These are phyloP conservation scores for Coenobita brevimanus DNA, from an alignment of 1,140 invertebrate species.

Conservation along the genomic window DNA sequence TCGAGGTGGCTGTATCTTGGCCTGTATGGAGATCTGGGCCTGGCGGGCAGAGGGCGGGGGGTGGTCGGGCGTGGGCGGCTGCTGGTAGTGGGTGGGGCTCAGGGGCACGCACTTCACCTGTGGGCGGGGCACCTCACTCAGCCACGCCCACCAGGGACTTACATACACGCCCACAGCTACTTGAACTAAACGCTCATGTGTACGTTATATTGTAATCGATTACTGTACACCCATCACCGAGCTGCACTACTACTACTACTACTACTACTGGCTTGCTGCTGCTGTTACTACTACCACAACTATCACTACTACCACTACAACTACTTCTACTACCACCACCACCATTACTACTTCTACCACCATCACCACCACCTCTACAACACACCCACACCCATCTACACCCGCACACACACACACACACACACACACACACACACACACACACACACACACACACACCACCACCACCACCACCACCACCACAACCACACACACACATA, in stretches of 20 bases:
- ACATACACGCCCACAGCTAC: no score
- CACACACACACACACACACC: conserved; percentile 18
- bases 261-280: background rate
- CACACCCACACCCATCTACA: background rate
- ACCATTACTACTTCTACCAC: no score
- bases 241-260: background rate
- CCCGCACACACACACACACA: background rate
- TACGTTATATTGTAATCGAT: no score
- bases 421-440: conserved; percentile 30
- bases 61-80: conserved; percentile 94
- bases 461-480: background rate
- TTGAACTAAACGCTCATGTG: no score
- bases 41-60: conserved; percentile 93
- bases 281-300: no score
- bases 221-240: background rate
- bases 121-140: conserved; percentile 9
- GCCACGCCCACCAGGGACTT: conserved; percentile 28
- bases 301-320: no score
- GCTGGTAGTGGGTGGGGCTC: conserved; percentile 91
- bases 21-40: conserved; percentile 91
- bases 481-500: background rate
- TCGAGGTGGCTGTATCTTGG: conserved; percentile 86
- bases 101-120: conserved; percentile 74
- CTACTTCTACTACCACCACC: no score
- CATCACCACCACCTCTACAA: background rate